Base-by-base conservation (phyloP, 2,797 vertebrate genomes). In the Esox lucius region DNA sequence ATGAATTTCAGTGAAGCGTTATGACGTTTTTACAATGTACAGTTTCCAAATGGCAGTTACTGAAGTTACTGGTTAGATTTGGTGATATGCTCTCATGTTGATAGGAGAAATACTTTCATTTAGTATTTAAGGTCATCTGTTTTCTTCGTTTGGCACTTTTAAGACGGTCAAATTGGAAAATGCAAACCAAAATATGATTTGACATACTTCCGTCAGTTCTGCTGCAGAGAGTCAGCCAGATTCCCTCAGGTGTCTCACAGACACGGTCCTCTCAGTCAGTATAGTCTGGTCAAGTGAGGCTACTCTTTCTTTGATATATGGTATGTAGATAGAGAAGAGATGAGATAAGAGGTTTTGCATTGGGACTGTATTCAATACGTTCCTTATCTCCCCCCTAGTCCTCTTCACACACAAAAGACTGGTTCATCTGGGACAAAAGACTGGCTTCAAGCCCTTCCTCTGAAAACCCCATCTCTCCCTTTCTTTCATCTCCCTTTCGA, bases 351-450 rank as follows among this genome's bases (percentile, higher is more conserved):
- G 49, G 49, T 51, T 51, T 16, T 51, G 4, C 16, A 51, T 16
- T 7, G 49, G 49, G 49, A 51, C 7, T 33, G 46, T 73, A 22
- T 73, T 28, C n/a, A 31, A 31, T 35, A 9, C 42, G 64, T 64
- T 48, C 24, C 28, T 59, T 62, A 72, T 72, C 71, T 72, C 71
- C 76, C 48, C 80, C 64, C 28, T 31, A 83, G 78, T 87, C 79
- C 80, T 61, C 28, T 76, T 33, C 82, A 28, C 76, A 78, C 68
- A 87, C 83, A 89, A 91, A 86, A 84, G 67, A 80, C 28, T 78
- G 75, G 75, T 84, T 90, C 85, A 85, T 72, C 70, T 83, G 80
- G 24, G 80, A 86, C 80, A 85, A 83, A 89, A 83, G 77, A 88
- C 61, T 70, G 75, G 73, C 82, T 64, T 1, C 46, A 75, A 79